Evolutionary conservation across 2,113 vertebrate genomes (phyloP).

Genomic region (Forbesichthys papilliferus): DNA sequence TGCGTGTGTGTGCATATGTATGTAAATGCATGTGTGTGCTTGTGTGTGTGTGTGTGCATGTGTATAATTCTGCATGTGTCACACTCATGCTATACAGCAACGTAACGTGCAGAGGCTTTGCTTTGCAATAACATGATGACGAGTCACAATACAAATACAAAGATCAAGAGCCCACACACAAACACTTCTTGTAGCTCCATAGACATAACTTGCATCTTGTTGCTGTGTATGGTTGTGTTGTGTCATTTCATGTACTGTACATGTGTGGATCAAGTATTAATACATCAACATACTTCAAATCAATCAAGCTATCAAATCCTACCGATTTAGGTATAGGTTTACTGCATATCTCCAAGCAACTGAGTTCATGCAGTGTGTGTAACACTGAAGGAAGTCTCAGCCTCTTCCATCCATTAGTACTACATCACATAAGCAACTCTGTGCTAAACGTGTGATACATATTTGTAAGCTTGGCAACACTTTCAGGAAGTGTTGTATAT

Average conservation of each 20-base stretch:
- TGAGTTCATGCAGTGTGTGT: no score
- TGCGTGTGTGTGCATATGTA: slow-evolving; percentile 14
- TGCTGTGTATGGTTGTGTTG: slow-evolving; percentile 5
- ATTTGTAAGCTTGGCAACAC: no score
- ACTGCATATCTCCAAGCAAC: no score
- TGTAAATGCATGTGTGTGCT: slow-evolving; percentile 19
- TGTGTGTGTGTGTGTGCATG: slow-evolving; percentile 21
- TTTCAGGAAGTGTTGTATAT: no score
- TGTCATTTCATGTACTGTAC: slow-evolving; percentile 26
- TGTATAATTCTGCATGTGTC: background rate
- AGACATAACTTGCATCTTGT: slow-evolving; percentile 48
- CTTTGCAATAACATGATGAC: slow-evolving; percentile 52
- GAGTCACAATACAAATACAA: slow-evolving; percentile 64
- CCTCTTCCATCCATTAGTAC: no score
- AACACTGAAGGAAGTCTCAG: no score
- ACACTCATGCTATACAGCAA: slow-evolving; percentile 30
- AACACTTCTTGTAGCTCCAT: slow-evolving; percentile 42
- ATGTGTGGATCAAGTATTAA: background rate
- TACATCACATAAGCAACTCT: no score
- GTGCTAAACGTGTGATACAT: no score
- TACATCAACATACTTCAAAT: no score
- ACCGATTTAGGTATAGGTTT: no score
- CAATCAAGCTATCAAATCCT: no score
- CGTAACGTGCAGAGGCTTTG: slow-evolving; percentile 41
- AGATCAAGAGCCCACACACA: slow-evolving; percentile 40